Percentiles rank a stretch among this genome's conserved stretches.
phyloP scores from a whole-genome alignment of 2,797 vertebrate genomes.

The Distichodus sexfasciatus region DNA sequence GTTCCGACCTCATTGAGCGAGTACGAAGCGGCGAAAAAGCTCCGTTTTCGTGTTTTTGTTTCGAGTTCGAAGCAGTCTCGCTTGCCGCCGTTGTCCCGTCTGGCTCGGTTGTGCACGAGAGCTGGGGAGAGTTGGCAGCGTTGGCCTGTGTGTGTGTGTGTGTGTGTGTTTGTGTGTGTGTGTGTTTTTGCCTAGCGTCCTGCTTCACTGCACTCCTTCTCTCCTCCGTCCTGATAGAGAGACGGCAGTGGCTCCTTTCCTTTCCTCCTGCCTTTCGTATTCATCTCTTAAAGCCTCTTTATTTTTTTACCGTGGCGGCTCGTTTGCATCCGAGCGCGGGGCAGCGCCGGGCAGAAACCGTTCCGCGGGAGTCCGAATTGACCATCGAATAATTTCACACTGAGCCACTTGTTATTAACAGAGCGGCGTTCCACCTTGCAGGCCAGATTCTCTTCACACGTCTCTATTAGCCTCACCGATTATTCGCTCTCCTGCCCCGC shows the following conservation, averaged over 20 bases:
- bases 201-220: neutral
- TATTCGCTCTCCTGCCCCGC: neutral
- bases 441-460: slow-evolving; percentile 32
- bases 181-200: slow-evolving; percentile 3
- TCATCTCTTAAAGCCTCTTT: slow-evolving; percentile 35
- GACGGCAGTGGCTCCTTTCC: slow-evolving; percentile 44
- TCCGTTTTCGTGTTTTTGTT: slow-evolving; percentile 3
- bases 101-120: slow-evolving; percentile 5
- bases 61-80: neutral
- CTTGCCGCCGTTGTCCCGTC: neutral
- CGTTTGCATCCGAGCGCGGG: slow-evolving; percentile 75
- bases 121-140: slow-evolving; percentile 2
- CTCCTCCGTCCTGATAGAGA: slow-evolving; percentile 23
- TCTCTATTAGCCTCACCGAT: slow-evolving; percentile 25
- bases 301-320: slow-evolving; percentile 74
- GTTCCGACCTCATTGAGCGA: neutral
- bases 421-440: slow-evolving; percentile 19
- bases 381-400: slow-evolving; percentile 45
- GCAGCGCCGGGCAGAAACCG: slow-evolving; percentile 22
- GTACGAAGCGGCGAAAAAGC: no score
- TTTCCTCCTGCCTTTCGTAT: slow-evolving; percentile 61
- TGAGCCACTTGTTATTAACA: slow-evolving; percentile 42
- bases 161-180: slow-evolving; percentile 11
- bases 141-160: slow-evolving; percentile 26
- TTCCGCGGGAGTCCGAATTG: slow-evolving; percentile 32